phyloP scores from a whole-genome alignment of 1,140 invertebrate species.

The Ptiloglossa arizonensis region DNA sequence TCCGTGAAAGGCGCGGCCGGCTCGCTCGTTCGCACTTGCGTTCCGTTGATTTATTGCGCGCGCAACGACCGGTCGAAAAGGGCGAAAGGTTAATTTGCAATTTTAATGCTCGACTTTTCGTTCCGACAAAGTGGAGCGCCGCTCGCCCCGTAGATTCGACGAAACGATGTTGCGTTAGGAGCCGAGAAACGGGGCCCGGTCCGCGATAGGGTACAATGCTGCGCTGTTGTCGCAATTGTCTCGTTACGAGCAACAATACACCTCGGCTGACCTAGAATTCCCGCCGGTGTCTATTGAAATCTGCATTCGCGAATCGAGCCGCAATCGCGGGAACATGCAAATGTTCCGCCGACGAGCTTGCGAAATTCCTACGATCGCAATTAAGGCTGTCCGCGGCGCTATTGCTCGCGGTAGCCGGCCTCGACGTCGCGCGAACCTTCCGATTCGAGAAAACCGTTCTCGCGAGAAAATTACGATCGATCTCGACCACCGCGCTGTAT shows the following conservation, averaged over 20 bases:
- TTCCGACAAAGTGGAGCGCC: conserved; percentile 28
- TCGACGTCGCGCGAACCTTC: not conserved
- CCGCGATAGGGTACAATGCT: conserved; percentile 22
- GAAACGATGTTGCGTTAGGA: conserved; percentile 52
- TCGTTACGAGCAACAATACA: conserved; percentile 56
- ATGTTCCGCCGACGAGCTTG: conserved; percentile 24
- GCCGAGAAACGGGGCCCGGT: not conserved
- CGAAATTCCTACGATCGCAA: conserved; percentile 38
- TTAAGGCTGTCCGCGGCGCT: conserved; percentile 18
- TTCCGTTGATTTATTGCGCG: conserved; percentile 16
- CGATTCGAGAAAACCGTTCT: not conserved
- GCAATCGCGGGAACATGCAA: conserved; percentile 52
- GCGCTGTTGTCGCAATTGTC: conserved; percentile 58
- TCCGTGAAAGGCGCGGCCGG: conserved; percentile 34
- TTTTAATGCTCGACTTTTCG: conserved; percentile 59
- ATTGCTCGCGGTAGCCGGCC: not conserved
- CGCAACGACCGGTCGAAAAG: conserved; percentile 31
- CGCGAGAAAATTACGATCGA: conserved; percentile 22
- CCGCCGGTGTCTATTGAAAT: conserved; percentile 51
- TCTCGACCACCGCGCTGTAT: too few relatives aligned
- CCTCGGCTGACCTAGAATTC: conserved; percentile 59
- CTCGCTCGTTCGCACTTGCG: conserved; percentile 5
- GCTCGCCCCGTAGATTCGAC: conserved; percentile 47
- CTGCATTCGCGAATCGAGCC: conserved; percentile 47
- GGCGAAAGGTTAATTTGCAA: conserved; percentile 62